Evolutionary conservation across 2,113 vertebrate genomes (phyloP).

Genomic region (Tor tambroides): DNA sequence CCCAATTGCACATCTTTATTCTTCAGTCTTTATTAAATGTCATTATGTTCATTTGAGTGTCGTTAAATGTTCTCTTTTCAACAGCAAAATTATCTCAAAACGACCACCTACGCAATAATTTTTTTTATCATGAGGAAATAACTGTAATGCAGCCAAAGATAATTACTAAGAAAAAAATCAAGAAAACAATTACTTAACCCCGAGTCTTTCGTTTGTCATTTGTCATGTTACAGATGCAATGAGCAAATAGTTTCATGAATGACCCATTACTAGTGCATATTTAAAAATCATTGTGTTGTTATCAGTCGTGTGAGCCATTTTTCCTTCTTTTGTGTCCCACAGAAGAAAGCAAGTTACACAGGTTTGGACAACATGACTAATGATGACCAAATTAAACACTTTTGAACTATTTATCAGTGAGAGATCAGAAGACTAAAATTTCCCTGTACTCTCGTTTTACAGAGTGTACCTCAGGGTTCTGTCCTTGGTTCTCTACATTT

Average conservation of each 20-base stretch:
- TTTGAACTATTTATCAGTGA: background rate
- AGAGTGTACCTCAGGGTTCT: background rate
- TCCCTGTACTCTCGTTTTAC: background rate
- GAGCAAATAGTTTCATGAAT: too few relatives aligned
- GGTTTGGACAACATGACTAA: background rate
- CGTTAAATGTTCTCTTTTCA: too few relatives aligned
- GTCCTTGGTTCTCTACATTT: background rate
- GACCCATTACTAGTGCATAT: too few relatives aligned
- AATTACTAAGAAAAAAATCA: too few relatives aligned
- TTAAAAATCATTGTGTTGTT: background rate
- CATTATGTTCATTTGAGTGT: too few relatives aligned
- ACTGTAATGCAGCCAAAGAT: too few relatives aligned
- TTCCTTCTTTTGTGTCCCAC: background rate
- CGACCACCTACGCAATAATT: too few relatives aligned
- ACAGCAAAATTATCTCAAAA: too few relatives aligned
- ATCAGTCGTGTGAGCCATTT: background rate
- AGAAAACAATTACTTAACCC: too few relatives aligned
- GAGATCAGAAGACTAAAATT: background rate
- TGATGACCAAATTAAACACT: background rate
- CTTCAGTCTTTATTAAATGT: background rate
- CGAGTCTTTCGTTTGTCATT: too few relatives aligned
- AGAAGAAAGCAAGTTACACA: background rate
- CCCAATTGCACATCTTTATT: background rate
- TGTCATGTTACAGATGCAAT: too few relatives aligned
- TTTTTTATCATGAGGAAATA: too few relatives aligned